A percentile compares a stretch with the other conserved stretches of the same genome.
Conservation (phyloP, 2,888 invertebrate genomes). For the Geophilus truncorum region DNA sequence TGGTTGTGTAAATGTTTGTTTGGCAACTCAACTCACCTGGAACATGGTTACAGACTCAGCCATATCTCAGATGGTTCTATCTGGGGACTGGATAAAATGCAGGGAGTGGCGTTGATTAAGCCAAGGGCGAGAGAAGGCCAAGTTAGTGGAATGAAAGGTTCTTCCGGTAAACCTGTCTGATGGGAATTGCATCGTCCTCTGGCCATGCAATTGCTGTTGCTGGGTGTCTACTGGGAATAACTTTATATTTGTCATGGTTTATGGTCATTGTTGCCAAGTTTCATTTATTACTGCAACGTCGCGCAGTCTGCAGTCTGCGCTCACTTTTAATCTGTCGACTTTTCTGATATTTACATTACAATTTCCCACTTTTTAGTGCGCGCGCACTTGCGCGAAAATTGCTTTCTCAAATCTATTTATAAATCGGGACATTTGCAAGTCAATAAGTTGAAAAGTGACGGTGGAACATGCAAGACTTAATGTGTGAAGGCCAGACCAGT, state of each 20-base stretch:
- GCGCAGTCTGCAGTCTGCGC: too few species aligned
- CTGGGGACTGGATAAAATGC: neutral
- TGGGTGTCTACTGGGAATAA: neutral
- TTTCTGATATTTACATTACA: neutral
- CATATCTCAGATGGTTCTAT: neutral
- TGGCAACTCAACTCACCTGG: neutral
- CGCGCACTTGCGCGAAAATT: neutral
- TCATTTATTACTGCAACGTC: neutral
- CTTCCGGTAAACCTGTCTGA: neutral
- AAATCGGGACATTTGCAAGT: neutral
- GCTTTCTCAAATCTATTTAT: neutral
- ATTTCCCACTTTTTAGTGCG: neutral
- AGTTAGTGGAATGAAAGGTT: neutral
- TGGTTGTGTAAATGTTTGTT: neutral
- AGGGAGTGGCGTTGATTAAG: constrained; percentile 12
- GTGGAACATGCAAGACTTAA: neutral
- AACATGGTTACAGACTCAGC: neutral
- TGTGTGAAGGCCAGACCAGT: neutral
- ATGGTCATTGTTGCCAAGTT: neutral
- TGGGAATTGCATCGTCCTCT: neutral
- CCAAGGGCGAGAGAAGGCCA: neutral
- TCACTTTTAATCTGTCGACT: neutral
- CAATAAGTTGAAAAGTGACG: neutral
- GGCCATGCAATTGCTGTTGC: neutral
- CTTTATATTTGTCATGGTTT: neutral